phyloP scores from a whole-genome alignment of 2,113 vertebrate species.

The Rhinopithecus roxellana region DNA sequence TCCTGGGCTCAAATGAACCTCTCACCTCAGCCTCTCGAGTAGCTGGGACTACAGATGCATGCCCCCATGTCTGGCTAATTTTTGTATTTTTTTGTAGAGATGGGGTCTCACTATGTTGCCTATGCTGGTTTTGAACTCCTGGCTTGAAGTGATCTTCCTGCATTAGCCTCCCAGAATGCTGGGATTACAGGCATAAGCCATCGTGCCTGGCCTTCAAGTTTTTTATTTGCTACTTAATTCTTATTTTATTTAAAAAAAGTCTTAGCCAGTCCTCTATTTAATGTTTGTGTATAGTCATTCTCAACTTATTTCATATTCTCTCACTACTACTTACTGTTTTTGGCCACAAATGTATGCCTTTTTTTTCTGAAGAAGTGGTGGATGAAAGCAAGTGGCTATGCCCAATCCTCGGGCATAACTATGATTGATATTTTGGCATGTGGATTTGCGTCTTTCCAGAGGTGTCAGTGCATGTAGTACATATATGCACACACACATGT shows the following conservation, averaged over 20 bases:
- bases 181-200: not conserved
- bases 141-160: too few relatives aligned
- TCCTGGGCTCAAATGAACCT: not conserved
- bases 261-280: not conserved
- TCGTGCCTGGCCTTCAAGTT: too few relatives aligned
- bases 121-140: too few relatives aligned
- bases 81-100: too few relatives aligned
- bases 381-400: not conserved
- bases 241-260: not conserved
- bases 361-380: not conserved
- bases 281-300: not conserved
- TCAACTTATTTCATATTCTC: constrained; percentile 5
- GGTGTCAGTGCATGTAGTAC: not conserved
- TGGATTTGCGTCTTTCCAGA: not conserved
- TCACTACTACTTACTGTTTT: not conserved
- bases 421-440: not conserved
- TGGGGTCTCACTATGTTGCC: too few relatives aligned
- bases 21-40: not conserved
- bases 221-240: not conserved
- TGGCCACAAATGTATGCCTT: not conserved
- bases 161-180: too few relatives aligned
- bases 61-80: not conserved
- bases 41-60: not conserved
- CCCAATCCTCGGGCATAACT: not conserved
- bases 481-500: not conserved